Evolutionary conservation across 2,888 invertebrate species (phyloP), one percentile per base, ranked within the genome.

Genomic region (Carcina quercana): DNA sequence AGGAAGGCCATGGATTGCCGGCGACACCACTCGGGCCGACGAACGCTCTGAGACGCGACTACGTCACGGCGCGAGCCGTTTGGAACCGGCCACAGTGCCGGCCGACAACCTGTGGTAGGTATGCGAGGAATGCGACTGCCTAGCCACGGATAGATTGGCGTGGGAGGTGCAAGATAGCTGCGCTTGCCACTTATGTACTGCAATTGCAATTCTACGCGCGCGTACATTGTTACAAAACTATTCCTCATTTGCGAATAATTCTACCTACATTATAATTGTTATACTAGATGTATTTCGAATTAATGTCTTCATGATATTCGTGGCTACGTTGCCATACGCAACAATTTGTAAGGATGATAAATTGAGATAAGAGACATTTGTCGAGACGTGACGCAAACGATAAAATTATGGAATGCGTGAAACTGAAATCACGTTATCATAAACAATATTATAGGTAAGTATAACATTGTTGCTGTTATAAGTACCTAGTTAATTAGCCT

Each of bases 101-200:
- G 74, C 74, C 75, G 75, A 74, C 74, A 79, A 75, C 76, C 79
- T 69, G 68, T 56, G 65, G 58, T 62, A 67, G 68, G 48, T 65
- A 80, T 78, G 76, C 62, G 59, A 52, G 72, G 79, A 76, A 82
- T 80, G 80, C 65, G 70, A 70, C 64, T 70, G 70, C 65, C 61
- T 57, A 63, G 29, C 22, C 30, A 27, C 33, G 61, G 61, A n/a
- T 60, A 64, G 55, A 63, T 63, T 57, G 59, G 67, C 70, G 78
- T 75, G 70, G 78, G 76, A 72, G 72, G 73, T 62, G 62, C 65
- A 63, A 65, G 53, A 57, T 60, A 64, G 48, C 51, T 50, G 47
- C 50, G 53, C 47, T 49, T 42, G 56, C 54, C 54, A 53, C 59
- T 66, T 58, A 57, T 47, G 30, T 50, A 50, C 48, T 52, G 56